These are phyloP conservation scores for Rhynchotus rufescens DNA, from an alignment of 2,797 vertebrate genomes.

Conservation along the genomic window DNA sequence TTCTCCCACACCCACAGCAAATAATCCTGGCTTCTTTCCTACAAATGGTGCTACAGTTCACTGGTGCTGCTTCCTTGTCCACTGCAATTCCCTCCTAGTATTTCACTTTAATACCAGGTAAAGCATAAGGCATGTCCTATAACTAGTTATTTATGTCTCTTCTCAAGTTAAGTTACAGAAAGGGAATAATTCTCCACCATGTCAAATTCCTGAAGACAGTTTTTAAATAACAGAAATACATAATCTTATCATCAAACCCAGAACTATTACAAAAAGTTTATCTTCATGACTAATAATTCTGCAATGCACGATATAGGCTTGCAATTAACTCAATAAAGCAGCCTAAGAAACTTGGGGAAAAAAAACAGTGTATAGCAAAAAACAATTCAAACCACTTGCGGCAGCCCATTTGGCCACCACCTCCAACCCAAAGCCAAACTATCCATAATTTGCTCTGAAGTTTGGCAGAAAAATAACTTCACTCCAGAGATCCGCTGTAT, in stretches of 20 bases:
- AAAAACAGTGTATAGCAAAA: slow-evolving; percentile 19
- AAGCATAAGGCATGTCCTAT: neutral
- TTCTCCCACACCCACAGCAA: neutral
- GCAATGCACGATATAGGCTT: neutral
- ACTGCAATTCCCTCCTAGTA: neutral
- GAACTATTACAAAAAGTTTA: neutral
- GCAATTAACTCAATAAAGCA: slow-evolving; percentile 27
- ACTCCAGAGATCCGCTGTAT: slow-evolving; percentile 70
- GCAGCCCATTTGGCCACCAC: slow-evolving; percentile 7
- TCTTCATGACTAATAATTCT: slow-evolving; percentile 6
- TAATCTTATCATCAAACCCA: neutral
- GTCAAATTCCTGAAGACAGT: neutral
- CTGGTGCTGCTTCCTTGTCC: neutral
- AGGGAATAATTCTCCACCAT: neutral
- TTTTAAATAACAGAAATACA: slow-evolving; percentile 19
- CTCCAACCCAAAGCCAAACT: slow-evolving; percentile 48
- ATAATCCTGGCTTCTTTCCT: neutral
- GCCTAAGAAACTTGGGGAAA: neutral
- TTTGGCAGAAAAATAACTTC: slow-evolving; percentile 71
- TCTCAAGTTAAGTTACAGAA: neutral
- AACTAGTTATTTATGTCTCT: neutral
- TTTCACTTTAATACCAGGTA: neutral
- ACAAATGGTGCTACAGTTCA: accelerated
- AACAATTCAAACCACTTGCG: slow-evolving; percentile 70
- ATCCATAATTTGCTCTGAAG: slow-evolving; percentile 48